Base-by-base conservation (phyloP, 2,797 vertebrate species). In the Bovichtus diacanthus region DNA sequence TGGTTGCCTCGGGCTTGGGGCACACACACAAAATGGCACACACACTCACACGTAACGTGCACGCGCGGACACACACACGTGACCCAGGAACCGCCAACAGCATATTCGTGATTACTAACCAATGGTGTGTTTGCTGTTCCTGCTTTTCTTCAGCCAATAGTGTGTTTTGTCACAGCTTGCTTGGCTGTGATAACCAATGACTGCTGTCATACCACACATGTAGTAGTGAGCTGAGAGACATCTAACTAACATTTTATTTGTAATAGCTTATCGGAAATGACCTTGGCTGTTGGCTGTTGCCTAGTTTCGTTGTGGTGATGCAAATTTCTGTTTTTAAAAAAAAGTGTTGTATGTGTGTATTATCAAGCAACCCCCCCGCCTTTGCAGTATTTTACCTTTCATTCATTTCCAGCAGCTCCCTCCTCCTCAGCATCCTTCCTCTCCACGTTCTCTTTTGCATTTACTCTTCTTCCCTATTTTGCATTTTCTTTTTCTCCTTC, bases 1-100 rank as follows among this genome's bases (percentile, higher is more conserved):
- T 93, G 89, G 90, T 94, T 94, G 93, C 92, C 88, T 88, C 59
- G 76, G 90, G 93, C 92, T 82, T 82, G 53, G 70, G 70, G 77
- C 58, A 31, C 83, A 70, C 83, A 62, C 77, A 75, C 58, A 69
- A 63, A 74, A 72, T 64, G 50, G 66, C 44, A 62, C 41, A 44
- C 29, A 49, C 69, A 66, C 46, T 55, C n/a, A 65, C 53, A 29
- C 49, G 44, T 3, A 60, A 43, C 3, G 1, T 43, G 56, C 56
- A 41, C 9, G 38, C 21, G 4, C 5, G 11, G 5, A 23, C 25
- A 12, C 34, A 15, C 70, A 34, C 54, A 75, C 59, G 61, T 83
- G 81, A 88, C 84, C 85, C 66, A 82, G 44, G 75, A 86, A 74
- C 70, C 9, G 53, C 81, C 75, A 71, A 43, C 76, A 81, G 78